These are phyloP conservation scores for Drosophila demipolita DNA, from an alignment of 2,888 invertebrate genomes.

Conservation along the genomic window DNA sequence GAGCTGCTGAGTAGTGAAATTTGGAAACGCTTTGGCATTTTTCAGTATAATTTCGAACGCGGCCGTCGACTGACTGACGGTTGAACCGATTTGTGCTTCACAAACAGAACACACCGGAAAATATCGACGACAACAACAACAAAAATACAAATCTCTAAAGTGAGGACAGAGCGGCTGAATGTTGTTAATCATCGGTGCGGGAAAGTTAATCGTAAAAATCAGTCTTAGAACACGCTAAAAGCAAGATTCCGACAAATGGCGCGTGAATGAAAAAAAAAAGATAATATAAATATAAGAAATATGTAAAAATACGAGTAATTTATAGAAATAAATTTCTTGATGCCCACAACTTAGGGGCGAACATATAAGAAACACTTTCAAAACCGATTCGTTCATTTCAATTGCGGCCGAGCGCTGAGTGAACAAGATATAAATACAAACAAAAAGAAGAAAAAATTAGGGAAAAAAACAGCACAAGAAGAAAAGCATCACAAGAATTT, in stretches of 20 bases:
- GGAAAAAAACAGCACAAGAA: neutral
- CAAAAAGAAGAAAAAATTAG: constrained; percentile 14
- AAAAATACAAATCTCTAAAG: constrained; percentile 24
- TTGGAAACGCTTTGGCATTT: constrained; percentile 74
- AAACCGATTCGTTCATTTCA: constrained; percentile 50
- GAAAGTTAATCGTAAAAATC: constrained; percentile 19
- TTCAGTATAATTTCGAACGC: constrained; percentile 76
- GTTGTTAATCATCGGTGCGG: constrained; percentile 32
- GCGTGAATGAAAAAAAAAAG: constrained; percentile 13
- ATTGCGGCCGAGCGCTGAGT: constrained; percentile 51
- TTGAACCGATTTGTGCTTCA: constrained; percentile 35
- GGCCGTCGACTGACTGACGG: constrained; percentile 61
- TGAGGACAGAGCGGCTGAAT: constrained; percentile 26
- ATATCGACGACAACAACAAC: constrained; percentile 29
- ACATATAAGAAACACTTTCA: constrained; percentile 35
- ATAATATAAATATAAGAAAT: constrained; percentile 31
- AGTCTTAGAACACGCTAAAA: constrained; percentile 7
- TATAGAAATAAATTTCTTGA: constrained; percentile 42
- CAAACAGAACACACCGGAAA: constrained; percentile 55
- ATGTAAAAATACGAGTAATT: constrained; percentile 55
- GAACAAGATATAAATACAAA: constrained; percentile 59
- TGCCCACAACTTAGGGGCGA: constrained; percentile 7
- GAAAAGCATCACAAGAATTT: constrained; percentile 35
- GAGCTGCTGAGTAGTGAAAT: constrained; percentile 64
- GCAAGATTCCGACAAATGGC: constrained; percentile 35